Percentiles rank a stretch among this genome's conserved stretches.
These are phyloP conservation scores for Falco naumanni DNA, from an alignment of 2,797 vertebrate genomes.

Conservation along the genomic window DNA sequence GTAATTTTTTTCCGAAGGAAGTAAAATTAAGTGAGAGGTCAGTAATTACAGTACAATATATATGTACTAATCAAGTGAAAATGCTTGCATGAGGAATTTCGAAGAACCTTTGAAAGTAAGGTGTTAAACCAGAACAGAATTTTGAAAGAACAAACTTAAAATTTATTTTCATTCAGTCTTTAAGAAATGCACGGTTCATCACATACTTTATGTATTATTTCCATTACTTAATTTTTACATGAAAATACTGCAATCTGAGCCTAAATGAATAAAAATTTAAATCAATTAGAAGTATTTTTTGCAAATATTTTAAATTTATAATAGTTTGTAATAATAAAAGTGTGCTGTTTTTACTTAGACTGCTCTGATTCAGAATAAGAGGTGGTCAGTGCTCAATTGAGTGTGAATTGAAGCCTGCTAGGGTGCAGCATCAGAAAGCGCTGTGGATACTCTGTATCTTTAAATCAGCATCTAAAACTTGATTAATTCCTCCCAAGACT, in stretches of 20 bases:
- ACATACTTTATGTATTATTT: background rate
- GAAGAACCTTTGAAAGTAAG: conserved; percentile 6
- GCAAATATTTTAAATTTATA: background rate
- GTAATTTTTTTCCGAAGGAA: background rate
- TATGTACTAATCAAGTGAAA: conserved; percentile 20
- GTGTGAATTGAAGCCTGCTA: background rate
- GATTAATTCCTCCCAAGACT: background rate
- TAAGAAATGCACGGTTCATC: background rate
- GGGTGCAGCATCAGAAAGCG: background rate
- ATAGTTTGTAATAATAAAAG: background rate
- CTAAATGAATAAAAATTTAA: background rate
- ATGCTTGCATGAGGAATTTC: background rate
- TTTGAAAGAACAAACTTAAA: background rate
- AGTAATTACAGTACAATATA: conserved; percentile 2
- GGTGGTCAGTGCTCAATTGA: background rate
- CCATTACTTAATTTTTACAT: background rate
- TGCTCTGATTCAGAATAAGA: background rate
- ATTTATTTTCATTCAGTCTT: background rate
- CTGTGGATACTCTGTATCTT: background rate
- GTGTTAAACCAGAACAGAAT: background rate
- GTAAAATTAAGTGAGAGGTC: conserved; percentile 17
- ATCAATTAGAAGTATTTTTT: background rate
- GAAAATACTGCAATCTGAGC: background rate
- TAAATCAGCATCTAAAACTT: background rate
- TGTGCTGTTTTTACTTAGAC: background rate